Base-by-base conservation (phyloP, 2,888 invertebrate genomes). In the Galerucella nymphaeae region DNA sequence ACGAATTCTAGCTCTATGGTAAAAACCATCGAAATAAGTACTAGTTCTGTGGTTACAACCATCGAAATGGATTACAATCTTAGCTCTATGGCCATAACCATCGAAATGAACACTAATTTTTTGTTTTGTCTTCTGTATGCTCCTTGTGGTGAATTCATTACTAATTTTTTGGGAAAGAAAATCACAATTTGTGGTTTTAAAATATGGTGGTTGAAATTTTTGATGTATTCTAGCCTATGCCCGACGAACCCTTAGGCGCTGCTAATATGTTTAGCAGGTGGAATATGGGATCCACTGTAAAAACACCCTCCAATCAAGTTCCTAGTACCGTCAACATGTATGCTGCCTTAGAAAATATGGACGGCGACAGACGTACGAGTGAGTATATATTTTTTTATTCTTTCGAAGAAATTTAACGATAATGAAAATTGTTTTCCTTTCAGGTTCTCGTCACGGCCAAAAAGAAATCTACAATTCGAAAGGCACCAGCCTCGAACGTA, bases 201-300 rank as follows among this genome's bases (percentile, higher is more conserved):
- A 45, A 45, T 14, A 14, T 45, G 11, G 0, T 14, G 5, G n/a
- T 1, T 48, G n/a, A 48, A 6, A 53, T 20, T 63, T 53, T 50
- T 66, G 61, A 30, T 30, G 5, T 8, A 30, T 76, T 75, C 50
- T 70, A 87, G 87, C 87, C 87, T 18, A 79, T 84, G n/a, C 84
- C 84, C 74, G 87, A 87, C 50, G 88, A 88, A 76, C 84, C 85
- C 69, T 79, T 90, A 38, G 89, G 89, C n/a, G 85, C 85, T 42
- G 84, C 86, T 71, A 80, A 80, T 11, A 79, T 83, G 77, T 89
- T 85, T 74, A 82, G 80, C 2, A 81, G 74, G 23, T 88, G 88
- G 88, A 79, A 81, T 66, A 83, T 83, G 64, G 87, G 86, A 45
- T 84, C 86, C 4, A 84, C 83, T 70, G 80, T 83, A 38, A 85